These are phyloP conservation scores for Tapirus terrestris DNA, from an alignment of 2,113 vertebrate species.

Conservation along the genomic window DNA sequence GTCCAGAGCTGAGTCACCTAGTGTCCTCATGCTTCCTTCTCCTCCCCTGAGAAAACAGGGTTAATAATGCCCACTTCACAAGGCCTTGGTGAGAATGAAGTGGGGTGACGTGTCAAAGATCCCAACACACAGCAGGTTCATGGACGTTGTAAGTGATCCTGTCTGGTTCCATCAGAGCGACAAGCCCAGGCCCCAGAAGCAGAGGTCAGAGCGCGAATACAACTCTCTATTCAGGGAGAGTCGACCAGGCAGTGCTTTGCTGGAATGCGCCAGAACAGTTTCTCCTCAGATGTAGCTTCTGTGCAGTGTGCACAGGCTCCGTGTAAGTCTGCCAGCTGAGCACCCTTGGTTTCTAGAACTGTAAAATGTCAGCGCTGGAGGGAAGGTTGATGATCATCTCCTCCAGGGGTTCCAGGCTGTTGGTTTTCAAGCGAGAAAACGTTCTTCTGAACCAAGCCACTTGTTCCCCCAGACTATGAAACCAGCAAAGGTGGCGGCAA, in stretches of 20 bases:
- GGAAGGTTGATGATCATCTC: accelerated
- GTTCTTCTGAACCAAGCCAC: neutral
- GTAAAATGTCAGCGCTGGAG: accelerated
- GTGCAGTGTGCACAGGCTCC: accelerated
- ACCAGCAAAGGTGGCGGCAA: accelerated
- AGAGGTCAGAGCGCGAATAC: neutral
- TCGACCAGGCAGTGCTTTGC: accelerated
- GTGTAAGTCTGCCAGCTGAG: neutral
- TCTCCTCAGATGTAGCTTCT: accelerated
- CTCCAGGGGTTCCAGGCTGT: accelerated
- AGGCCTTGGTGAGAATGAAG: neutral
- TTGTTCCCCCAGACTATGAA: neutral
- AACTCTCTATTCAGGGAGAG: accelerated
- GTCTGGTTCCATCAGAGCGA: accelerated
- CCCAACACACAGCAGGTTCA: too few relatives aligned
- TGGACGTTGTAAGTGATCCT: accelerated
- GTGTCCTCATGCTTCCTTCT: accelerated
- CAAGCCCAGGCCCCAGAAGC: neutral
- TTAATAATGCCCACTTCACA: neutral
- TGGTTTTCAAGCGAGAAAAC: too few relatives aligned
- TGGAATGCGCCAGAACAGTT: accelerated
- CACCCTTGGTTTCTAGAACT: neutral
- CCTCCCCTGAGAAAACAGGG: neutral
- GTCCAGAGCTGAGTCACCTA: neutral
- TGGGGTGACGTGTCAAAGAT: neutral